A percentile compares a stretch with the other conserved stretches of the same genome.
Evolutionary conservation across 1,140 invertebrate genomes (phyloP).

Genomic region (Danaus melanippus): DNA sequence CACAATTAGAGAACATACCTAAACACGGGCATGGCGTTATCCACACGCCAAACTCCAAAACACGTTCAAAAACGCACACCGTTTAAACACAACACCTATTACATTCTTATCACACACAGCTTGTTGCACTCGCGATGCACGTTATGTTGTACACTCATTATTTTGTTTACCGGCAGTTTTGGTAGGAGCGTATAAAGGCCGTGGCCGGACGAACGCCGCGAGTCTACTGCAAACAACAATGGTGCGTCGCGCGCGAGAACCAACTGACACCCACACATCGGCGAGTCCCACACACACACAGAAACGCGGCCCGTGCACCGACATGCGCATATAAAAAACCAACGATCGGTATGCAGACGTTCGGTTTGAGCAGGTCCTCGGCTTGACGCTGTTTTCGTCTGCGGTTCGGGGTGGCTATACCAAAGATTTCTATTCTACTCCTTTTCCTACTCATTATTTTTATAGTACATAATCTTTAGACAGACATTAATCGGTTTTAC

Average conservation of each 20-base stretch:
- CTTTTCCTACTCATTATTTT: not conserved
- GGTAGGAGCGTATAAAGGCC: conserved; percentile 35
- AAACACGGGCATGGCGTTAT: conserved; percentile 61
- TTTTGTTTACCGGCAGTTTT: conserved; percentile 65
- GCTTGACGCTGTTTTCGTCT: conserved; percentile 70
- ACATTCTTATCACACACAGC: conserved; percentile 66
- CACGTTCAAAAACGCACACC: conserved; percentile 54
- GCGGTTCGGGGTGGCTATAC: conserved; percentile 53
- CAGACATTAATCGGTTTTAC: not conserved
- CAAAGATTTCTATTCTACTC: not conserved
- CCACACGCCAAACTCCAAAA: conserved; percentile 51
- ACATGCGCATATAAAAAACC: conserved; percentile 65
- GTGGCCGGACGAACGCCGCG: conserved; percentile 43
- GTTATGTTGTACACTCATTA: conserved; percentile 61
- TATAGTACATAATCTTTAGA: not conserved
- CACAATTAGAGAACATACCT: conserved; percentile 67
- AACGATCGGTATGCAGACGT: conserved; percentile 72
- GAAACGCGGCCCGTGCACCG: conserved; percentile 39
- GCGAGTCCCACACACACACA: conserved; percentile 30
- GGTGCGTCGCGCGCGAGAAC: conserved; percentile 53
- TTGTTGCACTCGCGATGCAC: conserved; percentile 61
- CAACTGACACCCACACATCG: conserved; percentile 46
- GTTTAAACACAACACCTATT: conserved; percentile 61
- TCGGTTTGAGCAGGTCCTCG: conserved; percentile 68
- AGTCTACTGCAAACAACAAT: conserved; percentile 65